Conservation (phyloP, 1,140 invertebrate species). For the Drosophila asahinai region DNA sequence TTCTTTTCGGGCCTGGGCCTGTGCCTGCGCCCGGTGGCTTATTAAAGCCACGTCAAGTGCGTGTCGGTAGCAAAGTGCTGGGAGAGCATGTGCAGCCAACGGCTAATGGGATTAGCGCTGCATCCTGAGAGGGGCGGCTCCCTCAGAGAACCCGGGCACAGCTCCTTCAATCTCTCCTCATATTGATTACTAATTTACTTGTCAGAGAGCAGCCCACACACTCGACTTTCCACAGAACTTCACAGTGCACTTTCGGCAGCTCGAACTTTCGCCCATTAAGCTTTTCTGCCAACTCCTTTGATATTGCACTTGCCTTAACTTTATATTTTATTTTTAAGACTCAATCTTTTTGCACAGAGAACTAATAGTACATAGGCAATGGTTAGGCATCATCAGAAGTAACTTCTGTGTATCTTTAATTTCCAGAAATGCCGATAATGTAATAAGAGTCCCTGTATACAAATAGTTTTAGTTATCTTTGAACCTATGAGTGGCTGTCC, state of each 20-base stretch:
- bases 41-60: constrained; percentile 61
- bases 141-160: constrained; percentile 1
- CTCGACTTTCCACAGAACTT: constrained; percentile 47
- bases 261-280: too few species aligned
- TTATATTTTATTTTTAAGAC: background rate
- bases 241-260: background rate
- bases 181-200: constrained; percentile 78
- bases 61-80: constrained; percentile 38
- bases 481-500: background rate
- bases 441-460: too few species aligned
- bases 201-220: constrained; percentile 12
- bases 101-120: constrained; percentile 66
- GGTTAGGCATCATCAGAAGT: too few species aligned
- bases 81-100: constrained; percentile 59
- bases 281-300: background rate
- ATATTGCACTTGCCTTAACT: too few species aligned
- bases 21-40: constrained; percentile 25
- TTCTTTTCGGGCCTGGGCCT: constrained; percentile 39
- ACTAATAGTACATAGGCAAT: background rate
- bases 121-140: constrained; percentile 12
- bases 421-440: too few species aligned
- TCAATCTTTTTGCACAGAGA: background rate
- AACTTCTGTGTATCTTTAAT: too few species aligned
- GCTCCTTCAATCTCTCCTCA: constrained; percentile 36
- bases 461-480: too few species aligned